Evolutionary conservation across 1,140 invertebrate genomes (phyloP).

Genomic region (Platyscapa corneri): DNA sequence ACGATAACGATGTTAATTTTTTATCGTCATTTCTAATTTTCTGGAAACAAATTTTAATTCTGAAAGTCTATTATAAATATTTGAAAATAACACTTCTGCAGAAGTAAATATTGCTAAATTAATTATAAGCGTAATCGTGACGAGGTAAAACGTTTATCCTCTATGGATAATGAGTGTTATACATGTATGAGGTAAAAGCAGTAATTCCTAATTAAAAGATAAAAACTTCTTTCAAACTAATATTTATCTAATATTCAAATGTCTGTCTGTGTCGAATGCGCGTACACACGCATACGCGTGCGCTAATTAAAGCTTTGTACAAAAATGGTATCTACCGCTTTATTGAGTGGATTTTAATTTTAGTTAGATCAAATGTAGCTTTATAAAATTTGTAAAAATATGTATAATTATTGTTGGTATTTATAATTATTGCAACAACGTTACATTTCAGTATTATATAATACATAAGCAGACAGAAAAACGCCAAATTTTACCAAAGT

Average conservation of each 20-base stretch:
- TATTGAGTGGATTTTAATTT: constrained; percentile 5
- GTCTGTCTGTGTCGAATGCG: background rate
- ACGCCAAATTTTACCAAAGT: constrained; percentile 9
- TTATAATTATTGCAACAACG: constrained; percentile 20
- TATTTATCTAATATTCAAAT: background rate
- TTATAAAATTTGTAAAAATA: constrained; percentile 46
- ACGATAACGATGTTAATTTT: background rate
- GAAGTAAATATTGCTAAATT: background rate
- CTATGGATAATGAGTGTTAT: background rate
- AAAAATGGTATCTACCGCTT: background rate
- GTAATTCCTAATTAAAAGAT: background rate
- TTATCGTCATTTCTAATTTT: background rate
- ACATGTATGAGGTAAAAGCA: background rate
- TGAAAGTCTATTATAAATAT: background rate
- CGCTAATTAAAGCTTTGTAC: background rate
- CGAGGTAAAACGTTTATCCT: background rate
- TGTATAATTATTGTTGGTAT: constrained; percentile 12
- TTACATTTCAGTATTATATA: constrained; percentile 50
- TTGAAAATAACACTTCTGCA: background rate
- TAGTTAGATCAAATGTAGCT: constrained; percentile 35
- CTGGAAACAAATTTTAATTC: background rate
- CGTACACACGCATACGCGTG: no score
- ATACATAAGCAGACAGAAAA: constrained; percentile 26
- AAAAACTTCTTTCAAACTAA: background rate
- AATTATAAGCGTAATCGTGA: background rate